Evolutionary conservation across 2,113 vertebrate species (phyloP).

Genomic region (Pavo muticus): DNA sequence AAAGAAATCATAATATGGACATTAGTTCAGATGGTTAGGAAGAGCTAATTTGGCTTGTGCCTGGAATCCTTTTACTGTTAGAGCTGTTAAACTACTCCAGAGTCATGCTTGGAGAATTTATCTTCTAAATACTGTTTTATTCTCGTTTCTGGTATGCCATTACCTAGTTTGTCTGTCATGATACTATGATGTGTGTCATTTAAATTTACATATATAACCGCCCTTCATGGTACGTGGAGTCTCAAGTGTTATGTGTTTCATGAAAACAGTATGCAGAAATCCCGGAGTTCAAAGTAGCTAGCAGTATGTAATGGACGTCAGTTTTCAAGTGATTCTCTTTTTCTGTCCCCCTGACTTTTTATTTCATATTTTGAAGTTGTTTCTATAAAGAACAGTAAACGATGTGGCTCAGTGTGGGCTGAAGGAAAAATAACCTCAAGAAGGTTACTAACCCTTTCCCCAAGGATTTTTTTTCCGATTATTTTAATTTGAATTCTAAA

Average conservation of each 20-base stretch:
- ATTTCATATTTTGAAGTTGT: not conserved
- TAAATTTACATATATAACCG: not conserved
- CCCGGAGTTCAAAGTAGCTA: not conserved
- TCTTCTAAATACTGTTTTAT: not conserved
- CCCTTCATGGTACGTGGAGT: not conserved
- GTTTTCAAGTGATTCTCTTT: not conserved
- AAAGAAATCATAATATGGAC: conserved; percentile 13
- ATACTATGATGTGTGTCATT: not conserved
- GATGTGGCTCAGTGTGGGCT: not conserved
- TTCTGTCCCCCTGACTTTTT: not conserved
- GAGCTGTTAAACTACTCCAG: not conserved
- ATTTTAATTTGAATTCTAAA: conserved; percentile 17
- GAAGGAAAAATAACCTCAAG: not conserved
- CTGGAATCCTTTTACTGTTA: conserved; percentile 10
- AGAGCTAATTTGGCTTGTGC: not conserved
- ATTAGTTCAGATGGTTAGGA: not conserved
- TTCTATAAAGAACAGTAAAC: not conserved
- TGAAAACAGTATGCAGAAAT: conserved; percentile 3
- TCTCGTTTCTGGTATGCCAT: not conserved
- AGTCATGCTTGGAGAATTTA: not conserved
- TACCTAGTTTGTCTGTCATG: not conserved
- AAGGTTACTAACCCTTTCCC: not conserved
- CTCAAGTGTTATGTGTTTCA: not conserved
- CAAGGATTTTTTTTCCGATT: not conserved
- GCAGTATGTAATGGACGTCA: not conserved